A percentile compares a stretch with the other conserved stretches of the same genome.
Evolutionary conservation across 2,888 invertebrate genomes (phyloP).

Genomic region (Melitaea athalia): DNA sequence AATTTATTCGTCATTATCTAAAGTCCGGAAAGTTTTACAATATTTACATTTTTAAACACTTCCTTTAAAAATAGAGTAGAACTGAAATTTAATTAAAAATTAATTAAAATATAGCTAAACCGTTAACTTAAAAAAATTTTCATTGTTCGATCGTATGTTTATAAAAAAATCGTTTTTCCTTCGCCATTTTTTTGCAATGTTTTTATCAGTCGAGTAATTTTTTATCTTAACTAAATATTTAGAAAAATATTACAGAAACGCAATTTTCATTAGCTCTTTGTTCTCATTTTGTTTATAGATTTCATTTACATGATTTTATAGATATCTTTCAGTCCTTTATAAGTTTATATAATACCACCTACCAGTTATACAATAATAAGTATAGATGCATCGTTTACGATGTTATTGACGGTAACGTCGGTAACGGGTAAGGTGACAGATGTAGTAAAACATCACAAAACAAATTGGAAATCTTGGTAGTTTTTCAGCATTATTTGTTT

Average conservation of each 20-base stretch:
- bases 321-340: neutral
- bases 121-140: no score
- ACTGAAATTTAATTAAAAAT: no score
- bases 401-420: neutral
- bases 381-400: neutral
- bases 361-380: neutral
- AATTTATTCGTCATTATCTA: neutral
- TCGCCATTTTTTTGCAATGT: neutral
- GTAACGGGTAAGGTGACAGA: neutral
- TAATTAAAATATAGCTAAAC: no score
- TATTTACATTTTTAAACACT: neutral
- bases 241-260: constrained; percentile 1
- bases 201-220: no score
- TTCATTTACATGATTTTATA: neutral
- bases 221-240: neutral
- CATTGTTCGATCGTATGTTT: no score
- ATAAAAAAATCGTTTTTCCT: neutral
- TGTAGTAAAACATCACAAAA: no score
- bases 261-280: constrained; percentile 12
- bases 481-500: no score
- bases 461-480: no score
- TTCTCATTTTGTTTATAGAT: constrained; percentile 1
- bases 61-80: no score
- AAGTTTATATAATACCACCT: no score
- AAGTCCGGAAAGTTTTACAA: neutral